Evolutionary conservation across 2,113 vertebrate genomes (phyloP).

Genomic region (Catharus bicknelli): DNA sequence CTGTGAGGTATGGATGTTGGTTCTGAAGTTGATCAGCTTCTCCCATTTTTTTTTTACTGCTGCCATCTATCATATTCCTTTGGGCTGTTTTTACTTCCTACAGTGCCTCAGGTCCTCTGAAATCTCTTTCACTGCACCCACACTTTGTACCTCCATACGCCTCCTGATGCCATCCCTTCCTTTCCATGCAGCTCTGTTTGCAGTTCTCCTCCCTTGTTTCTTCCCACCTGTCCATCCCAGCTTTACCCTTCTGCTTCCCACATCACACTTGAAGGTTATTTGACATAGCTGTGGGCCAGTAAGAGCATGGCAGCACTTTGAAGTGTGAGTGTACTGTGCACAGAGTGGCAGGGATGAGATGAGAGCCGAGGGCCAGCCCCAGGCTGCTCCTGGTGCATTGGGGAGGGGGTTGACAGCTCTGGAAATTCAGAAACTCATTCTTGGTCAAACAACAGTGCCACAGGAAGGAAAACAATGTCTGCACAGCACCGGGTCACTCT

Average conservation of each 20-base stretch:
- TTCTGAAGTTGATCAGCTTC: neutral
- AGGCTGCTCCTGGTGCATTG: neutral
- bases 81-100: neutral
- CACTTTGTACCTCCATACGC: neutral
- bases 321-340: accelerated
- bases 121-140: neutral
- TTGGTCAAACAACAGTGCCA: neutral
- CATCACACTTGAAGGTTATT: neutral
- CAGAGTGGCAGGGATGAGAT: neutral
- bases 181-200: neutral
- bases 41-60: neutral
- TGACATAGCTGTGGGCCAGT: neutral
- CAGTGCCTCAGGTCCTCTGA: neutral
- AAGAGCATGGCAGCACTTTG: neutral
- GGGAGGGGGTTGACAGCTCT: neutral
- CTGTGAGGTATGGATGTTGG: neutral
- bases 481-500: neutral
- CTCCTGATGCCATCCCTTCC: neutral
- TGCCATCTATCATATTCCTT: neutral
- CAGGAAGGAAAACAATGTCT: neutral
- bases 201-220: neutral
- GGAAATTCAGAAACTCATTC: neutral
- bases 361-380: neutral
- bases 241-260: neutral
- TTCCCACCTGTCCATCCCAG: neutral